phyloP scores from a whole-genome alignment of 2,113 vertebrate genomes.

The Cheirogaleus medius region DNA sequence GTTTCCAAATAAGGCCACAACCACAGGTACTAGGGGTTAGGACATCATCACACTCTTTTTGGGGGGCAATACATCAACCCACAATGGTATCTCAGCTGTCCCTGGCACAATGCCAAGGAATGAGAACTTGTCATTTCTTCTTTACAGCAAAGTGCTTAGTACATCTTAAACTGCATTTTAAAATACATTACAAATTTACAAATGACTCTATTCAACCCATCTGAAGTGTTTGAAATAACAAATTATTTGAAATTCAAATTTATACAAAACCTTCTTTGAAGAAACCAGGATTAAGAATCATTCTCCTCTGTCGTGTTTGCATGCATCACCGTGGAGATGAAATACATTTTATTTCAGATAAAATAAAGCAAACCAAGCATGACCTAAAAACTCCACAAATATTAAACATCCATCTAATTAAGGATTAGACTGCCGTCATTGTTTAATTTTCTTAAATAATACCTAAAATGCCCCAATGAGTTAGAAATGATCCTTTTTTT shows the following conservation, averaged over 20 bases:
- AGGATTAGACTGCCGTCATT: neutral
- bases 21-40: accelerated
- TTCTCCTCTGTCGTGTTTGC: neutral
- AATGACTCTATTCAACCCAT: neutral
- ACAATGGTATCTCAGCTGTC: neutral
- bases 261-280: neutral
- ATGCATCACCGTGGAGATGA: neutral
- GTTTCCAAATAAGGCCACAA: neutral
- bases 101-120: neutral
- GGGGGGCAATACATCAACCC: neutral
- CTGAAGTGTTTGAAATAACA: neutral
- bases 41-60: neutral
- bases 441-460: conserved; percentile 8
- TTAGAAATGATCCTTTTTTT: neutral
- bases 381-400: neutral
- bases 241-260: conserved; percentile 49
- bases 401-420: neutral
- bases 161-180: neutral
- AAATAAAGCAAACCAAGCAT: neutral
- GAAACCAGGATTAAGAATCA: neutral
- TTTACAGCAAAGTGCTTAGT: neutral
- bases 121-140: neutral
- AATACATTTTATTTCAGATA: neutral
- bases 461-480: neutral
- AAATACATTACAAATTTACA: neutral